These are phyloP conservation scores for Clunio marinus DNA, from an alignment of 2,888 invertebrate species.

Conservation along the genomic window DNA sequence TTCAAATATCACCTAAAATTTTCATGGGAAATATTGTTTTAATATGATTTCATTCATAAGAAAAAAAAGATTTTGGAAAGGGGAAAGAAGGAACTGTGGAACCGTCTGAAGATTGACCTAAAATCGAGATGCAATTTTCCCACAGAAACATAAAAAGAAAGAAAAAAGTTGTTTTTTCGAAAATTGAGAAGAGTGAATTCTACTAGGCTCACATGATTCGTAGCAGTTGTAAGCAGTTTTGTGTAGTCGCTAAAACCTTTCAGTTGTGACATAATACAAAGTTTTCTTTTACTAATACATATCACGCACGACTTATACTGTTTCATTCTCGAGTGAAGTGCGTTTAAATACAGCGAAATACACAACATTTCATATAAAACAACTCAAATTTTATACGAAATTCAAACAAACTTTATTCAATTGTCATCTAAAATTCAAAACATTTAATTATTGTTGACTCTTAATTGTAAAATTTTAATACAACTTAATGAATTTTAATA, in stretches of 20 bases:
- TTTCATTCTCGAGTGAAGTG: too few species aligned
- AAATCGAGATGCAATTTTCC: constrained; percentile 37
- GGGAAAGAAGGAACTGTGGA: constrained; percentile 20
- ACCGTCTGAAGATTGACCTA: constrained; percentile 22
- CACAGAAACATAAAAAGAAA: constrained; percentile 21
- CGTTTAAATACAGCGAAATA: too few species aligned
- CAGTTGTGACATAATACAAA: neutral
- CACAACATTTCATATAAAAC: too few species aligned
- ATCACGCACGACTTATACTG: too few species aligned
- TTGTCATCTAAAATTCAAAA: neutral
- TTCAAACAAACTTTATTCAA: neutral
- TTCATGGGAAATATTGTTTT: constrained; percentile 3
- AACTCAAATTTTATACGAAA: too few species aligned
- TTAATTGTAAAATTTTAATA: neutral
- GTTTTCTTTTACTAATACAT: neutral
- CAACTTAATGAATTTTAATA: neutral
- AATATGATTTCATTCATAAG: neutral
- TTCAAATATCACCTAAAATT: neutral
- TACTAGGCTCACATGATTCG: constrained; percentile 18
- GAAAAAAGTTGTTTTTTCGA: constrained; percentile 39
- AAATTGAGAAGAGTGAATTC: constrained; percentile 35
- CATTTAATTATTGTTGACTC: neutral
- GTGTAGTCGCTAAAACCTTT: neutral
- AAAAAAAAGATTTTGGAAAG: constrained; percentile 20
- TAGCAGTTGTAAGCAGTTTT: neutral